Conservation (phyloP, 2,797 vertebrate species). For the Cephalopachus bancanus region DNA sequence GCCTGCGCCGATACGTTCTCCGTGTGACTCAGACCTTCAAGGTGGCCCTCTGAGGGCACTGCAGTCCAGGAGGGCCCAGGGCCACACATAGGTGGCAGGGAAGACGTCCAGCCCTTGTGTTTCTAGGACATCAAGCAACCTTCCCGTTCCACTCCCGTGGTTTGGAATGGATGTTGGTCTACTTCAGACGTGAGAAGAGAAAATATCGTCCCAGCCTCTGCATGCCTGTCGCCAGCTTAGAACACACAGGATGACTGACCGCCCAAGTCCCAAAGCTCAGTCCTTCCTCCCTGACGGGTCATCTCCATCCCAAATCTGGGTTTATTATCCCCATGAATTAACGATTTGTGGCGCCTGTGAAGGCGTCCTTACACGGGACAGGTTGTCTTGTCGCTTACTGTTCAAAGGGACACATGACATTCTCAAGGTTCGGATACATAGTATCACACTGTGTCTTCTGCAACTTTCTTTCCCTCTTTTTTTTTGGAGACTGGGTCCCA, state of each 20-base stretch:
- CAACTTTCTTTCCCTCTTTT: too few relatives aligned
- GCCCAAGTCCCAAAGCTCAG: neutral
- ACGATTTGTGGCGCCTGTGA: neutral
- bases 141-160: neutral
- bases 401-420: too few relatives aligned
- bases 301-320: neutral
- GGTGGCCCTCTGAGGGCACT: neutral
- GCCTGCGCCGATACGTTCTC: too few relatives aligned
- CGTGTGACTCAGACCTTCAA: neutral
- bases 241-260: neutral
- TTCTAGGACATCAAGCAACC: neutral
- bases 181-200: neutral
- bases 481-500: too few relatives aligned
- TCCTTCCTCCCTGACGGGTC: neutral
- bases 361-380: too few relatives aligned
- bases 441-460: too few relatives aligned
- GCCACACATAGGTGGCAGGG: neutral
- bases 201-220: neutral
- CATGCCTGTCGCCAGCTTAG: neutral
- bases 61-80: neutral
- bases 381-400: too few relatives aligned
- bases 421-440: too few relatives aligned
- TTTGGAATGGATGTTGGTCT: neutral
- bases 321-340: neutral
- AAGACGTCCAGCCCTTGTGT: neutral